Percentiles rank a stretch among this genome's conserved stretches.
Conservation (phyloP, 2,888 invertebrate genomes). For the Archips crataeganus region DNA sequence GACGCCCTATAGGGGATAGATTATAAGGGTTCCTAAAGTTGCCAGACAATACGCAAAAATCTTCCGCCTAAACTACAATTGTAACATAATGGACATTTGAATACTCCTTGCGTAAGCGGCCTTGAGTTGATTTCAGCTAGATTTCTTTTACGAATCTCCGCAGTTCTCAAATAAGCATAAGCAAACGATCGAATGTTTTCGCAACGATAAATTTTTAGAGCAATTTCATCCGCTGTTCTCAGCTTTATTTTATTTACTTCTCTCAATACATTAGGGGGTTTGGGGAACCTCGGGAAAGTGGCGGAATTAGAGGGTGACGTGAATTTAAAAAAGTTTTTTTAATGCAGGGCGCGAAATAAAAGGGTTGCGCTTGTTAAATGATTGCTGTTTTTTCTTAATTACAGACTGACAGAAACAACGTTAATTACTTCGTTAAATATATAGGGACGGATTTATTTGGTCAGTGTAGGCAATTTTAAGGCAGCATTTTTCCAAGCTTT, state of each 20-base stretch:
- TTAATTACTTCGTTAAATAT: constrained; percentile 34
- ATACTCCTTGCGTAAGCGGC: constrained; percentile 10
- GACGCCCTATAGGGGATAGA: too few species aligned
- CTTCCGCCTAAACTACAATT: background rate
- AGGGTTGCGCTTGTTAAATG: constrained; percentile 47
- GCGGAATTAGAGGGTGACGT: constrained; percentile 54
- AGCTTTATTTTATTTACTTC: constrained; percentile 60
- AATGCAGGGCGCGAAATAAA: constrained; percentile 55
- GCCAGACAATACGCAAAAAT: too few species aligned
- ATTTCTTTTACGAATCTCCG: constrained; percentile 6
- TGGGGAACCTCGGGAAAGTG: constrained; percentile 62
- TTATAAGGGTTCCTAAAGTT: too few species aligned
- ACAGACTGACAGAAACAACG: constrained; percentile 31
- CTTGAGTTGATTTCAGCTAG: background rate
- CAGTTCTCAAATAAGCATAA: constrained; percentile 12
- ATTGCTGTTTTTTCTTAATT: constrained; percentile 45
- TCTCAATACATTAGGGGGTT: constrained; percentile 69
- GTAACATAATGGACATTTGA: background rate
- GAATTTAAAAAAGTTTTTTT: constrained; percentile 58
- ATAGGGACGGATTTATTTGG: background rate
- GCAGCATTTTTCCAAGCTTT: too few species aligned
- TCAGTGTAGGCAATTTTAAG: constrained; percentile 1
- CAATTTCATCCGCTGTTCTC: constrained; percentile 62
- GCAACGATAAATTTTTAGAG: constrained; percentile 62
- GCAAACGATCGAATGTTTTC: constrained; percentile 45